Evolutionary conservation across 2,797 vertebrate species (phyloP).

Genomic region (Perodicticus potto): DNA sequence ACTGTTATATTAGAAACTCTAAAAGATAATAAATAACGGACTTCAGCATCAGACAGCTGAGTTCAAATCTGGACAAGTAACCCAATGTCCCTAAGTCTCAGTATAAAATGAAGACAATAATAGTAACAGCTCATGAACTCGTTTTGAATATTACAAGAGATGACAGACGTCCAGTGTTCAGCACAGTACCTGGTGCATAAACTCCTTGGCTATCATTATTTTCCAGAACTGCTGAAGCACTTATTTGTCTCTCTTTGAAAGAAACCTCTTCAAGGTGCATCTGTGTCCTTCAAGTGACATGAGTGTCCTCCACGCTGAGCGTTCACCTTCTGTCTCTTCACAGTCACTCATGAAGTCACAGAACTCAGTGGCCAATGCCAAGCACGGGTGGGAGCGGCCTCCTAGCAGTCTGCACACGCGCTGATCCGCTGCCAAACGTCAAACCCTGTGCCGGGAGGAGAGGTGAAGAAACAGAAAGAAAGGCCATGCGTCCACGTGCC

Average conservation of each 20-base stretch:
- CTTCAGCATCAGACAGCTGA: neutral
- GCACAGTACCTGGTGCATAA: neutral
- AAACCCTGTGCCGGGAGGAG: neutral
- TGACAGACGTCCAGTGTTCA: neutral
- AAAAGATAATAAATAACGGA: neutral
- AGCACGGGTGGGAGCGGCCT: neutral
- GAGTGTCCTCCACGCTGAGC: too few species aligned
- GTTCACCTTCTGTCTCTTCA: neutral
- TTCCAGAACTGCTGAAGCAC: neutral
- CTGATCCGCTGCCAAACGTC: neutral
- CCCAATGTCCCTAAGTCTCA: neutral
- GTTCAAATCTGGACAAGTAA: neutral
- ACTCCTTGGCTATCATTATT: neutral
- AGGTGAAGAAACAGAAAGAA: neutral
- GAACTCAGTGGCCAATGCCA: neutral
- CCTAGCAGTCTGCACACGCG: too few species aligned
- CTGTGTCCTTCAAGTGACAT: neutral
- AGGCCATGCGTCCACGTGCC: accelerated
- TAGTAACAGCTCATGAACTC: neutral
- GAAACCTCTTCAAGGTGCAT: neutral
- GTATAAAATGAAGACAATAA: neutral
- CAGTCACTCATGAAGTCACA: neutral
- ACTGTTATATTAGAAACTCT: neutral
- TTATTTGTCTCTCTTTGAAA: neutral
- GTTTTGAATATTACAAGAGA: neutral